Conservation (phyloP, 2,113 vertebrate species). For the Turnix velox region DNA sequence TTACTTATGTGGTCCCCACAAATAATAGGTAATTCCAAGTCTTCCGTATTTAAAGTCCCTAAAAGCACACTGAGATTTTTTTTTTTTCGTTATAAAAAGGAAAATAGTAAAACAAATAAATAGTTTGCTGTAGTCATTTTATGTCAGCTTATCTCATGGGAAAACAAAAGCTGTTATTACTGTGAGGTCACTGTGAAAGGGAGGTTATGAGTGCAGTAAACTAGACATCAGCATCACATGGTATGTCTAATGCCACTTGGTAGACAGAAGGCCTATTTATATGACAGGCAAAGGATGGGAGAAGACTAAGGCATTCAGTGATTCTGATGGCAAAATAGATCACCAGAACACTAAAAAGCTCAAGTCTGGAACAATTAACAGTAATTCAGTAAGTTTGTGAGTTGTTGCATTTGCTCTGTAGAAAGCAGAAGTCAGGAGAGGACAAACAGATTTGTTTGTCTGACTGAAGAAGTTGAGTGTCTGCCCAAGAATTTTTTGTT, state of each 20-base stretch:
- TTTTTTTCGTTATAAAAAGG: neutral
- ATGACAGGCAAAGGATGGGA: neutral
- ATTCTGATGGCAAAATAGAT: conserved; percentile 18
- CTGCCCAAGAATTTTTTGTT: neutral
- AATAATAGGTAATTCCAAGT: neutral
- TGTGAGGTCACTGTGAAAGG: neutral
- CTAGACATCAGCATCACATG: conserved; percentile 4
- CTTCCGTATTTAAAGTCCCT: neutral
- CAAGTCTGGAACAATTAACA: conserved; percentile 17
- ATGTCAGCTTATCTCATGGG: neutral
- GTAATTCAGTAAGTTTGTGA: conserved; percentile 13
- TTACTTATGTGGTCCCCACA: neutral
- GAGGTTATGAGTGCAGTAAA: neutral
- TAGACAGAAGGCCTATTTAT: conserved; percentile 39
- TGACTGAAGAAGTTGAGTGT: neutral
- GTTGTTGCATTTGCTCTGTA: conserved; percentile 11
- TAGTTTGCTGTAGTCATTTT: neutral
- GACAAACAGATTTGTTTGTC: neutral
- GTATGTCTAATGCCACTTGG: neutral
- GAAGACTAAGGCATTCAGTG: conserved; percentile 9
- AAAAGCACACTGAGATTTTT: neutral
- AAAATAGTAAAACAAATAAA: neutral
- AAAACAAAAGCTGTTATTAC: conserved; percentile 26
- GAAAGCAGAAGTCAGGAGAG: conserved; percentile 1
- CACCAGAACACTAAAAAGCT: conserved; percentile 24